Conservation (phyloP, 2,888 invertebrate genomes). For the Apomyelois bistriatella region DNA sequence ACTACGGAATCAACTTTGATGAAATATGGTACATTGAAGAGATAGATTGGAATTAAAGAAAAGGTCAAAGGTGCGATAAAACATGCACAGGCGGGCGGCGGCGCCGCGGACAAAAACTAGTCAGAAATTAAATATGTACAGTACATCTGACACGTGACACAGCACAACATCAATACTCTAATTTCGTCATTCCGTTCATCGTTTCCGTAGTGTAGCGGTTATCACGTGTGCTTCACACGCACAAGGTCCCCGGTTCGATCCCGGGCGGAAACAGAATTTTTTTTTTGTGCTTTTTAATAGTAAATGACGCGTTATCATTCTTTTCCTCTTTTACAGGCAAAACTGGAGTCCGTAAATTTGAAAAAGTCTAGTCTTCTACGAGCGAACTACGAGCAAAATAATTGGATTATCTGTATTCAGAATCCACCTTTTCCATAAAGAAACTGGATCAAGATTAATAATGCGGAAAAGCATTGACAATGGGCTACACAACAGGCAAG, state of each 20-base stretch:
- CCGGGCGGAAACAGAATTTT: constrained; percentile 81
- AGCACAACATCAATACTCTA: constrained; percentile 7
- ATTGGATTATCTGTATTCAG: not conserved
- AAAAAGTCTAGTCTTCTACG: too few relatives aligned
- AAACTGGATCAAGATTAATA: constrained; percentile 48
- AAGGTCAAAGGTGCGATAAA: too few relatives aligned
- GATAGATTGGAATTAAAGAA: too few relatives aligned
- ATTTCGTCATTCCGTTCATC: constrained; percentile 19
- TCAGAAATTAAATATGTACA: too few relatives aligned
- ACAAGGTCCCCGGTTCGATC: constrained; percentile 87
- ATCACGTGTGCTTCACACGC: constrained; percentile 91
- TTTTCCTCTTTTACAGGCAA: not conserved
- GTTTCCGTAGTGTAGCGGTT: constrained; percentile 89
- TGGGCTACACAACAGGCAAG: constrained; percentile 43
- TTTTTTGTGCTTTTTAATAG: constrained; percentile 12
- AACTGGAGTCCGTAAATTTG: too few relatives aligned
- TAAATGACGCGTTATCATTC: too few relatives aligned
- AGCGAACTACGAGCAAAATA: not conserved
- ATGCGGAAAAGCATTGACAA: constrained; percentile 61
- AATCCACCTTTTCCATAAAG: constrained; percentile 20
- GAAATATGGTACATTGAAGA: too few relatives aligned
- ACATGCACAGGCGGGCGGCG: too few relatives aligned
- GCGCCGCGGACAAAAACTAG: too few relatives aligned
- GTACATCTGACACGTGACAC: not conserved
- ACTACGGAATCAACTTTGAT: too few relatives aligned